phyloP scores from a whole-genome alignment of 2,888 invertebrate genomes.

The Drosophila anomalipes region DNA sequence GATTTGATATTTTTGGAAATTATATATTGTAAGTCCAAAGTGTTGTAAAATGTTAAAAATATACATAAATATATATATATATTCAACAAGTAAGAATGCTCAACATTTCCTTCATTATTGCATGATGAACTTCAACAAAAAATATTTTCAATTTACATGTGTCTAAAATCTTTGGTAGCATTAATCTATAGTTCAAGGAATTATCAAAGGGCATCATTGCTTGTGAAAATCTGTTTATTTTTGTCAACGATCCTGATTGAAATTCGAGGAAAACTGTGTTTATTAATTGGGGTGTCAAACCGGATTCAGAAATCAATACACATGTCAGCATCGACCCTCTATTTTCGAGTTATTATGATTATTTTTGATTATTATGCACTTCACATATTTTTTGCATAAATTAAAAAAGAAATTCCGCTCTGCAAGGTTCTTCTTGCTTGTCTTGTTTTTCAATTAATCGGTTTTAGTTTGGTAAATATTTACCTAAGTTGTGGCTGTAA shows the following conservation, averaged over 20 bases:
- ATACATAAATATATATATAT: conserved; percentile 8
- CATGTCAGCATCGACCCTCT: not conserved
- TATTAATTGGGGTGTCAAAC: not conserved
- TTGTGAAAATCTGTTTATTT: not conserved
- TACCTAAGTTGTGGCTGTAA: not conserved
- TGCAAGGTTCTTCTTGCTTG: not conserved
- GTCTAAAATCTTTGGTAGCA: not conserved
- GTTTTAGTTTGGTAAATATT: not conserved
- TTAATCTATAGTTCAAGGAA: not conserved
- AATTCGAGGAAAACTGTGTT: not conserved
- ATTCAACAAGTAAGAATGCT: not conserved
- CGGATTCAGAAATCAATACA: not conserved
- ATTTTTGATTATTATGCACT: not conserved
- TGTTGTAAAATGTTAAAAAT: conserved; percentile 70
- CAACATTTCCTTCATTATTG: not conserved
- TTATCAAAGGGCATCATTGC: not conserved
- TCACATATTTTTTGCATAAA: not conserved
- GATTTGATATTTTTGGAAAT: conserved; percentile 63
- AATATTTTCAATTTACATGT: not conserved
- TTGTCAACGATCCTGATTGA: not conserved
- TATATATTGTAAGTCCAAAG: conserved; percentile 57
- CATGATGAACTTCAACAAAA: not conserved
- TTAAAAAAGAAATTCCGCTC: not conserved
- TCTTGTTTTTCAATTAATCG: not conserved
- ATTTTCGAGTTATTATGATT: not conserved